Percentiles rank a stretch among this genome's conserved stretches.
phyloP scores from a whole-genome alignment of 2,888 invertebrate species.

The Drosophila niveifrons region DNA sequence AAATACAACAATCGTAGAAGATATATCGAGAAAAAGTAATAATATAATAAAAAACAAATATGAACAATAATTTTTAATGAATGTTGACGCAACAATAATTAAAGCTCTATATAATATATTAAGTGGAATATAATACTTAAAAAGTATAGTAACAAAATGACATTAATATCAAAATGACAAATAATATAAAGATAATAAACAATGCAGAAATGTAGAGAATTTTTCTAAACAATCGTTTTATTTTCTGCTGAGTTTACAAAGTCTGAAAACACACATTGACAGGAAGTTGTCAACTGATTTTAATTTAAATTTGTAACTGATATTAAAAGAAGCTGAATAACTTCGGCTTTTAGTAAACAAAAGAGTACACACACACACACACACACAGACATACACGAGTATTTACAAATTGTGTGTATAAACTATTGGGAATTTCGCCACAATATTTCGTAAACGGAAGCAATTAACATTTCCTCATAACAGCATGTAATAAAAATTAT shows the following conservation, averaged over 20 bases:
- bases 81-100: no score
- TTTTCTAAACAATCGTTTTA: neutral
- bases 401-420: slow-evolving; percentile 17
- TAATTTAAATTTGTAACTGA: neutral
- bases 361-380: neutral
- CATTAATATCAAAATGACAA: neutral
- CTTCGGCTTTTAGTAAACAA: neutral
- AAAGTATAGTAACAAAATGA: no score
- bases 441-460: slow-evolving; percentile 75
- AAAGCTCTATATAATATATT: no score
- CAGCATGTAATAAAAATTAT: slow-evolving; percentile 80
- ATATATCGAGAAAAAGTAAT: no score
- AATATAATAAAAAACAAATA: no score
- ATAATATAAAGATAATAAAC: neutral
- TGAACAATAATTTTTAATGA: no score
- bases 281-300: neutral
- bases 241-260: neutral
- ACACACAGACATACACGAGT: neutral
- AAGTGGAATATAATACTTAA: no score
- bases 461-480: slow-evolving; percentile 79
- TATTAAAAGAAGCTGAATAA: neutral
- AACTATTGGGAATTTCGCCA: slow-evolving; percentile 29
- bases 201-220: neutral
- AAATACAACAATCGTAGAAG: no score
- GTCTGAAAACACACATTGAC: neutral